These are phyloP conservation scores for Phoxinus dragarum DNA, from an alignment of 2,797 vertebrate species.

Conservation along the genomic window DNA sequence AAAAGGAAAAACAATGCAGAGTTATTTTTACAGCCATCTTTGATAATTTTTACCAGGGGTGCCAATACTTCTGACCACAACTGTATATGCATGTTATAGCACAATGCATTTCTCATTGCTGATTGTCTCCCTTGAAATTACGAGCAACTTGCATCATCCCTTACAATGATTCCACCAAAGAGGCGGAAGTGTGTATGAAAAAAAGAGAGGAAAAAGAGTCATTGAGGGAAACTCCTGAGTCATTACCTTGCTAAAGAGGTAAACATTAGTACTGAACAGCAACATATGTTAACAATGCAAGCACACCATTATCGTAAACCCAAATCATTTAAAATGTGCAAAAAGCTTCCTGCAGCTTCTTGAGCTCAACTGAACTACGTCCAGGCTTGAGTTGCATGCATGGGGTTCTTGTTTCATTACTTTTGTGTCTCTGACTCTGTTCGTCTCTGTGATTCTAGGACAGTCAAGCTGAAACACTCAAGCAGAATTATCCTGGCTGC, in stretches of 20 bases:
- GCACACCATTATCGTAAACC: not conserved
- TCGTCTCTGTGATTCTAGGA: not conserved
- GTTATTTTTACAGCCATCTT: too few relatives aligned
- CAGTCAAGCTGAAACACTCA: conserved; percentile 19
- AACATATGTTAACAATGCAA: not conserved
- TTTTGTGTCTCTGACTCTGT: not conserved
- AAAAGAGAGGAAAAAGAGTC: not conserved
- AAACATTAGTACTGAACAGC: not conserved
- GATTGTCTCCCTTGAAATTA: not conserved
- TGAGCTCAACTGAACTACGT: not conserved
- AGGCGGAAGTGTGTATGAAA: not conserved
- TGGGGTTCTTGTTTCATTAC: not conserved
- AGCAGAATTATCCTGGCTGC: conserved; percentile 28
- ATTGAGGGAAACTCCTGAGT: not conserved
- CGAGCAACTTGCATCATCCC: not conserved
- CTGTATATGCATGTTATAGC: not conserved
- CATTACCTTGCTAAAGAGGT: not conserved
- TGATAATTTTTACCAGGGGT: too few relatives aligned
- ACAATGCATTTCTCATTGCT: conserved; percentile 3
- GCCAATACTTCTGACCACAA: too few relatives aligned
- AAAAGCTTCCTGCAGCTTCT: not conserved
- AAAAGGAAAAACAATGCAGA: too few relatives aligned
- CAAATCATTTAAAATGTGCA: not conserved
- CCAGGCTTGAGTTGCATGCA: not conserved
- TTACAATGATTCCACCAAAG: not conserved